These are phyloP conservation scores for Apis dorsata DNA, from an alignment of 1,140 invertebrate genomes.

Conservation along the genomic window DNA sequence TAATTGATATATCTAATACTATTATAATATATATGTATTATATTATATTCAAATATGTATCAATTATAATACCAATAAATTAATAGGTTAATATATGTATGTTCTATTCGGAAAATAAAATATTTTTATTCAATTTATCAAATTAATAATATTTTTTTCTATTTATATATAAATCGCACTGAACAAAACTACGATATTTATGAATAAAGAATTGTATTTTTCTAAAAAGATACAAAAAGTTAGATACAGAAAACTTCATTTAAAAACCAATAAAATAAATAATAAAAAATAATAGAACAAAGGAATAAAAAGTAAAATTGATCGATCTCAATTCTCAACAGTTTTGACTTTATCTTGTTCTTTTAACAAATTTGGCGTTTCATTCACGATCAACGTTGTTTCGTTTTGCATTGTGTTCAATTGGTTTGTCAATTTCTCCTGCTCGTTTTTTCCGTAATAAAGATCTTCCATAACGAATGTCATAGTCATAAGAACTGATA, in stretches of 20 bases:
- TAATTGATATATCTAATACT: too few species aligned
- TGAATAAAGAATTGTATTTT: not conserved
- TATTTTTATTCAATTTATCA: too few species aligned
- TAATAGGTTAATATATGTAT: too few species aligned
- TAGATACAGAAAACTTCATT: not conserved
- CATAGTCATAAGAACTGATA: conserved; percentile 60
- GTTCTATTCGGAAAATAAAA: too few species aligned
- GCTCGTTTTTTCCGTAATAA: conserved; percentile 25
- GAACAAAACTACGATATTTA: too few species aligned
- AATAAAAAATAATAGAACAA: not conserved
- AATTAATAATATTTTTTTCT: too few species aligned
- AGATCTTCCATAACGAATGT: conserved; percentile 59
- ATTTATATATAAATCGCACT: too few species aligned
- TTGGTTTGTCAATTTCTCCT: not conserved
- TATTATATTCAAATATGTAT: too few species aligned
- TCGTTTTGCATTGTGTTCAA: not conserved
- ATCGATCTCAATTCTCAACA: not conserved
- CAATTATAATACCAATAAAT: too few species aligned
- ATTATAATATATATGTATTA: too few species aligned
- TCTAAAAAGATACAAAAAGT: not conserved
- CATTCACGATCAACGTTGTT: not conserved
- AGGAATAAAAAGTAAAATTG: not conserved
- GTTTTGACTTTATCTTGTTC: not conserved
- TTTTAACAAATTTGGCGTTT: not conserved
- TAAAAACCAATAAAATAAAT: not conserved